Conservation (phyloP, 2,113 vertebrate species). For the Cheilinus undulatus region DNA sequence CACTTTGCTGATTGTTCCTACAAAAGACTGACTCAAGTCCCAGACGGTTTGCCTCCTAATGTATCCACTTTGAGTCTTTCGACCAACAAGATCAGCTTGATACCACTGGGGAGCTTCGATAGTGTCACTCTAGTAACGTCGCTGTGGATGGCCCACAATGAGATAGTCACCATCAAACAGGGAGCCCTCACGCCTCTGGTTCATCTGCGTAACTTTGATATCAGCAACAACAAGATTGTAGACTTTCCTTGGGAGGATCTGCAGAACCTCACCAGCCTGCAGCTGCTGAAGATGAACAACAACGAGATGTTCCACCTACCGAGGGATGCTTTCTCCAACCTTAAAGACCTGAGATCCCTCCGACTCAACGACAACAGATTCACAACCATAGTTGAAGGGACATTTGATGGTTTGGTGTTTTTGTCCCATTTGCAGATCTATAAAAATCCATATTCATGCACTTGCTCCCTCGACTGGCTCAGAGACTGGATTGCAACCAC, state of each 20-base stretch:
- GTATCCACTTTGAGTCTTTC: conserved; percentile 91
- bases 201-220: conserved; percentile 93
- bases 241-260: conserved; percentile 96
- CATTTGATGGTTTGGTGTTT: conserved; percentile 89
- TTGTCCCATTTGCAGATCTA: conserved; percentile 93
- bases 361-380: conserved; percentile 95
- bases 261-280: conserved; percentile 88
- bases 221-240: conserved; percentile 92
- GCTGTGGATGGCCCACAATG: conserved; percentile 93
- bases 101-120: conserved; percentile 85
- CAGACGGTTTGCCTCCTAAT: conserved; percentile 88
- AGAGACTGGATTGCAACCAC: conserved; percentile 90
- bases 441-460: conserved; percentile 92
- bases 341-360: conserved; percentile 91
- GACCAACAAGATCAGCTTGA: conserved; percentile 88
- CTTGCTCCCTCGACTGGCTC: conserved; percentile 91
- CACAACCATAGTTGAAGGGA: conserved; percentile 86
- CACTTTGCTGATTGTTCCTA: conserved; percentile 93
- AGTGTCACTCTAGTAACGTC: conserved; percentile 88
- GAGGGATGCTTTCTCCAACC: conserved; percentile 85
- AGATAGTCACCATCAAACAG: conserved; percentile 85
- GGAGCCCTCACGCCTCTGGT: conserved; percentile 86
- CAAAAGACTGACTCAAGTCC: conserved; percentile 89
- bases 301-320: conserved; percentile 90
- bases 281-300: conserved; percentile 96